Conservation (phyloP, 2,888 invertebrate genomes). For the Philereme transversata region DNA sequence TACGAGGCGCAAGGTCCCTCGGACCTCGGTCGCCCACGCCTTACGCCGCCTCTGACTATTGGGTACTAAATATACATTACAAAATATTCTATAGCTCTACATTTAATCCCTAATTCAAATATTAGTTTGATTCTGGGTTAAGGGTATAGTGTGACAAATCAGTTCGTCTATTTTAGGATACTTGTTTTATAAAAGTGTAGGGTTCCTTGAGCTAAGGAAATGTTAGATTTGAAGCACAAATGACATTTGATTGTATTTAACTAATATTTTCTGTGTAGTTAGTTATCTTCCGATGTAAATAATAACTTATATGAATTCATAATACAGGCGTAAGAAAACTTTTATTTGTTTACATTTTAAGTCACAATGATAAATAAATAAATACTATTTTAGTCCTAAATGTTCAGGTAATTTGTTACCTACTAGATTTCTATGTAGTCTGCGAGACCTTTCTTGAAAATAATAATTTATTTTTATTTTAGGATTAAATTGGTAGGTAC, state of each 20-base stretch:
- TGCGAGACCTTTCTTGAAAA: no score
- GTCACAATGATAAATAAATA: no score
- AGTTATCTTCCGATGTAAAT: conserved; percentile 23
- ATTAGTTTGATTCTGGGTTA: background rate
- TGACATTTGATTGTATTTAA: conserved; percentile 44
- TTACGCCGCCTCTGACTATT: no score
- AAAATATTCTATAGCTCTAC: background rate
- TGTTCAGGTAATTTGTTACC: no score
- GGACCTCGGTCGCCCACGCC: no score
- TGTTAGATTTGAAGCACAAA: conserved; percentile 48
- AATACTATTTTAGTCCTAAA: no score
- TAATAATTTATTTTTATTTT: no score
- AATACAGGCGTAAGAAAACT: conserved; percentile 9
- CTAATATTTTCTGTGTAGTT: conserved; percentile 31
- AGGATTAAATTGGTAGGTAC: no score
- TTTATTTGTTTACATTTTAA: background rate
- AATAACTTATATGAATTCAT: conserved; percentile 15
- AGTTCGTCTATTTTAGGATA: conserved; percentile 59
- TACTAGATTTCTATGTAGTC: no score
- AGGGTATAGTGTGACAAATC: background rate
- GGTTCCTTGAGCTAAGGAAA: no score
- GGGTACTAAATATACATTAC: no score
- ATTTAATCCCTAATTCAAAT: background rate
- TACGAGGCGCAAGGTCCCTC: no score
- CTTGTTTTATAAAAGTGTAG: conserved; percentile 42